Conservation (phyloP, 1,140 invertebrate genomes). For the Thrips palmi region DNA sequence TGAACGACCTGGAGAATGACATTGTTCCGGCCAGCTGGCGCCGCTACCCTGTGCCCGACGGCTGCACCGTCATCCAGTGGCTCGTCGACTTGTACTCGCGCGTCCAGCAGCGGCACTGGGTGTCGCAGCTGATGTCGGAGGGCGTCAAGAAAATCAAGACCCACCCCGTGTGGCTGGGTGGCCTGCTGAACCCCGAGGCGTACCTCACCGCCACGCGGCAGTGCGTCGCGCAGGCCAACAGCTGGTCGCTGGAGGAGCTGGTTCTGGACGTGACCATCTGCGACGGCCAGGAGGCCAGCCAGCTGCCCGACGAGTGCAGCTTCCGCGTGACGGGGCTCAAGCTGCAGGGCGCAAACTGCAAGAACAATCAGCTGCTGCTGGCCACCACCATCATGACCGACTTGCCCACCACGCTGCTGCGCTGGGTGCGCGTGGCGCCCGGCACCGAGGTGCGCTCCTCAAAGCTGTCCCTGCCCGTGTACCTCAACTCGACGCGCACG, state of each 20-base stretch:
- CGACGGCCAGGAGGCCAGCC: conserved; percentile 34
- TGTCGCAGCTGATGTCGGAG: conserved; percentile 67
- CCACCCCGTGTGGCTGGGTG: conserved; percentile 89
- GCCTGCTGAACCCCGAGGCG: conserved; percentile 92
- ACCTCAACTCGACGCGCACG: conserved; percentile 86
- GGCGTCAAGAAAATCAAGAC: conserved; percentile 81
- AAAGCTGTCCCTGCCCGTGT: conserved; percentile 83
- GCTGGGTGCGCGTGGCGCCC: conserved; percentile 53
- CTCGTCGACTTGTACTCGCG: conserved; percentile 93
- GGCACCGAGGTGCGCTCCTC: conserved; percentile 32
- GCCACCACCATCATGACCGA: conserved; percentile 90
- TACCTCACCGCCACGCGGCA: conserved; percentile 97
- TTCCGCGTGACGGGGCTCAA: conserved; percentile 78
- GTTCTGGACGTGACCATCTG: conserved; percentile 69
- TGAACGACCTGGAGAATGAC: conserved; percentile 85
- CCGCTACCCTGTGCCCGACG: conserved; percentile 82
- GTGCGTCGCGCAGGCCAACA: conserved; percentile 86
- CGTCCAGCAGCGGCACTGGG: conserved; percentile 74
- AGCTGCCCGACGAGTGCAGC: conserved; percentile 46
- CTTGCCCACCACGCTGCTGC: conserved; percentile 66
- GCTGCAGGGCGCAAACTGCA: conserved; percentile 84
- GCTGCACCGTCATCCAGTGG: conserved; percentile 96
- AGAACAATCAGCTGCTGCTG: conserved; percentile 76
- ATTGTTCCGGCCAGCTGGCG: conserved; percentile 68
- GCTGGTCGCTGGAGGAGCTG: conserved; percentile 88